Evolutionary conservation across 2,113 vertebrate genomes (phyloP).

Genomic region (Recurvirostra avosetta): DNA sequence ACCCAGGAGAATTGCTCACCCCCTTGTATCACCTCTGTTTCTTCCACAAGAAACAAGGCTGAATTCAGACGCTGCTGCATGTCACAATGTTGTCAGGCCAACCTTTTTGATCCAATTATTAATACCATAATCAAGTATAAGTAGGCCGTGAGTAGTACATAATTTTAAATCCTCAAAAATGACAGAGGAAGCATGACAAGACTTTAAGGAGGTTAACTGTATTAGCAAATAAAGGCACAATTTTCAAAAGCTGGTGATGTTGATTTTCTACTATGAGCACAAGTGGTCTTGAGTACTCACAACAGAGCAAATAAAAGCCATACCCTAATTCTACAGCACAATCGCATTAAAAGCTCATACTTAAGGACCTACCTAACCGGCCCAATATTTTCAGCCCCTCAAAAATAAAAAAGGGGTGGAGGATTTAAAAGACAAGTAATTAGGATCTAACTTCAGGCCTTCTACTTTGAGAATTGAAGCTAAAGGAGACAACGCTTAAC

Average conservation of each 20-base stretch:
- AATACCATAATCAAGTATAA: not conserved
- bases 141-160: not conserved
- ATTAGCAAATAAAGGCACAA: not conserved
- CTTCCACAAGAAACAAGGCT: not conserved
- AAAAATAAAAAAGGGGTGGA: not conserved
- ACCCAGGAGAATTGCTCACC: not conserved
- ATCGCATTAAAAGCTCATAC: fast-evolving
- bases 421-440: not conserved
- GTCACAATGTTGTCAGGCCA: not conserved
- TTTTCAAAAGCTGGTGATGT: not conserved
- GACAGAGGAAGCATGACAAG: not conserved
- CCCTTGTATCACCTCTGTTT: not conserved
- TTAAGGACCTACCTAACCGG: not conserved
- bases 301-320: not conserved
- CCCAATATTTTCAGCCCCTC: not conserved
- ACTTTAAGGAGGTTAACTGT: not conserved
- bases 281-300: not conserved
- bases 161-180: not conserved
- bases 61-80: not conserved
- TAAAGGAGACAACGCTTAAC: not conserved
- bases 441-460: not conserved
- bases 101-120: not conserved
- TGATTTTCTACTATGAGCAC: not conserved
- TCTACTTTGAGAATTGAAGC: not conserved
- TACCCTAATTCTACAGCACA: not conserved